Base-by-base conservation (phyloP, 2,888 invertebrate genomes). In the Scotopteryx bipunctaria region DNA sequence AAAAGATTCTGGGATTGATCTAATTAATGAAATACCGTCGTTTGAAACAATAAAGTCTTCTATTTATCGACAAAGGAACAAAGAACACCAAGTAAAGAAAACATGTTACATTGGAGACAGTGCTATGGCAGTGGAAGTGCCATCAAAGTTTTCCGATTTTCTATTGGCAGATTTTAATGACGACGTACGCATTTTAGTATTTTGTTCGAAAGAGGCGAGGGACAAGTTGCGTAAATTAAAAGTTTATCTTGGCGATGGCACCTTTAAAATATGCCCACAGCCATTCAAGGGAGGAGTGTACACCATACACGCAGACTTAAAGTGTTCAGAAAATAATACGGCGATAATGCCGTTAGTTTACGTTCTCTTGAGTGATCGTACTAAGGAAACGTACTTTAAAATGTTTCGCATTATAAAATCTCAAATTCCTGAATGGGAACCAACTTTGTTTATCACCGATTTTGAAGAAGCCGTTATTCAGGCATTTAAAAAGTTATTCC, bases 401-500 rank as follows among this genome's bases (percentile, higher is more conserved):
- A 33, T 47, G 27, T 47, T 47, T 33, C 29, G 29, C 31, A 38
- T 38, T 32, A n/a, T n/a, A n/a, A n/a, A n/a, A n/a, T n/a, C n/a
- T n/a, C n/a, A n/a, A n/a, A n/a, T n/a, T n/a, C n/a, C 38, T 19
- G 23, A 47, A 32, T 47, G 46, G 46, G 29, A 47, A 38, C 46
- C 46, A 31, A 38, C 32, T 29, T 36, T 38, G 32, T 47, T 38
- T 38, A 38, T 38, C 37, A 38, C 38, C 33, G 46, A 47, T 38
- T 37, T 47, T 38, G 46, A 46, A 31, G 46, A 46, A 38, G 46
- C 46, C 19, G 46, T 25, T 38, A 46, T 46, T 37, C 37, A 47
- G 25, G 46, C 38, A 31, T 31, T 47, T 32, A 16, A 37, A 38
- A 47, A 38, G 46, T 23, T 31, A 14, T 47, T 47, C 13, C 38